These are phyloP conservation scores for Hirtodrosophila cameraria DNA, from an alignment of 2,888 invertebrate genomes.

Conservation along the genomic window DNA sequence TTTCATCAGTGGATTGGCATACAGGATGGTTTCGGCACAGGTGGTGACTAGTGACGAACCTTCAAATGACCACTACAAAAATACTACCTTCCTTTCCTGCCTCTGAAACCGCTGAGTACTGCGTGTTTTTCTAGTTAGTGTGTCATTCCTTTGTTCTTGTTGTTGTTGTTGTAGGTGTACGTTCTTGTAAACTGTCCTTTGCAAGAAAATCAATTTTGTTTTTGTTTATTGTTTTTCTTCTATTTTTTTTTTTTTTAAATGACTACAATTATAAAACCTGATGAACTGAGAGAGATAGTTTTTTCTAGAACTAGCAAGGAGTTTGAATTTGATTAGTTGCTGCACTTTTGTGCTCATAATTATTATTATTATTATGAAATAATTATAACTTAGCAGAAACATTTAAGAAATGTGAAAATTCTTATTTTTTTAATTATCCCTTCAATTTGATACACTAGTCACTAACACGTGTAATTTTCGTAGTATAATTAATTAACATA, in stretches of 20 bases:
- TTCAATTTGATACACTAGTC: too few relatives aligned
- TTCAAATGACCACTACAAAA: slow-evolving; percentile 67
- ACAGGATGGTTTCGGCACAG: slow-evolving; percentile 7
- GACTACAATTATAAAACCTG: background rate
- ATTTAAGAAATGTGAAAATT: too few relatives aligned
- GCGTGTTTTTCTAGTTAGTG: slow-evolving; percentile 18
- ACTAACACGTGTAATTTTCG: too few relatives aligned
- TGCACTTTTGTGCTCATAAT: background rate
- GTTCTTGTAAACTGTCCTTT: slow-evolving; percentile 7
- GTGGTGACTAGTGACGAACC: slow-evolving; percentile 40
- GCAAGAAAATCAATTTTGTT: slow-evolving; percentile 49
- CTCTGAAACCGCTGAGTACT: background rate
- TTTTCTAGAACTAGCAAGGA: too few relatives aligned
- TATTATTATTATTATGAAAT: too few relatives aligned
- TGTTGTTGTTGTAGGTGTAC: slow-evolving; percentile 2
- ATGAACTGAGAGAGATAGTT: background rate
- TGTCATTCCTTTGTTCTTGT: too few relatives aligned
- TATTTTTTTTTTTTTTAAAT: slow-evolving; percentile 1
- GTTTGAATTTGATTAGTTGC: too few relatives aligned
- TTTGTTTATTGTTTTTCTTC: too few relatives aligned
- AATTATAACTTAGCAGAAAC: too few relatives aligned
- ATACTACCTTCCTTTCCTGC: too few relatives aligned
- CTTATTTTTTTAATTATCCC: too few relatives aligned
- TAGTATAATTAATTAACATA: too few relatives aligned
- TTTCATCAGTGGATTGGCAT: slow-evolving; percentile 23